Evolutionary conservation across 2,113 vertebrate genomes (phyloP).

Genomic region (Mustela lutreola): DNA sequence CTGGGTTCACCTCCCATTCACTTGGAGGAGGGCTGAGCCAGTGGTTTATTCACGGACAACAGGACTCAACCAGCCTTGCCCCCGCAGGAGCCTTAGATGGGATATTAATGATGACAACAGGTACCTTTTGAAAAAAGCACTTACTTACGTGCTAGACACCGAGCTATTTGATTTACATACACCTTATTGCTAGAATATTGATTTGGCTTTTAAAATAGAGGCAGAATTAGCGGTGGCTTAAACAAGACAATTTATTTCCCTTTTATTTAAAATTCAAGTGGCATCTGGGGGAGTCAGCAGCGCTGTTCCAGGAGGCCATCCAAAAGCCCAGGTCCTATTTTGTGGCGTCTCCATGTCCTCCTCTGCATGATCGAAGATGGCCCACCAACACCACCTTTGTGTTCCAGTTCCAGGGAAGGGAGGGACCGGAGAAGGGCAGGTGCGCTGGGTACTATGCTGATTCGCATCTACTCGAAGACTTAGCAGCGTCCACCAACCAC

Average conservation of each 20-base stretch:
- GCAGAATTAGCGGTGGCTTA: neutral
- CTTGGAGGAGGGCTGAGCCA: neutral
- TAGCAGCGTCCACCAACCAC: neutral
- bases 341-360: neutral
- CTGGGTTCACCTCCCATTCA: neutral
- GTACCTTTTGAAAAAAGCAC: neutral
- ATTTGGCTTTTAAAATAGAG: neutral
- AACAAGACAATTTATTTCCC: neutral
- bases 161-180: neutral
- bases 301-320: neutral
- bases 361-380: neutral
- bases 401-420: too few species aligned
- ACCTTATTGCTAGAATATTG: neutral
- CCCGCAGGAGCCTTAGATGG: neutral
- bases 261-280: neutral
- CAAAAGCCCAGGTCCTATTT: neutral
- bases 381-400: fast-evolving
- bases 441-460: too few species aligned
- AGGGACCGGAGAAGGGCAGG: neutral
- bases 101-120: neutral
- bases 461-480: neutral
- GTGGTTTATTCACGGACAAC: neutral
- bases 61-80: neutral
- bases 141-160: neutral
- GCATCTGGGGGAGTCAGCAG: neutral